Evolutionary conservation across 1,140 invertebrate genomes (phyloP).

Genomic region (Medauroidea extradentata): DNA sequence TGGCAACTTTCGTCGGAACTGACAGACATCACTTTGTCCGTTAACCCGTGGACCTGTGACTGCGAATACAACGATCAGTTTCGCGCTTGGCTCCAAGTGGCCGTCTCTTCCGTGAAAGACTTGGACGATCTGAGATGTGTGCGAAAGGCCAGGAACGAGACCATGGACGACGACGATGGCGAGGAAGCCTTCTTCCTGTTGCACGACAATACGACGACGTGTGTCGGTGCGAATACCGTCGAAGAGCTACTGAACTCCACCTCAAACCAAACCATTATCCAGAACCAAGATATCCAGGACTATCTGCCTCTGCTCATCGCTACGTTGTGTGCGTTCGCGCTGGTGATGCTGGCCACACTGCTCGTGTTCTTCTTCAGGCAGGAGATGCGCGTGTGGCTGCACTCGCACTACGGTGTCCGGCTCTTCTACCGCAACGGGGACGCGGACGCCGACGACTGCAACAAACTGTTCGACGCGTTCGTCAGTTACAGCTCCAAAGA

Average conservation of each 20-base stretch:
- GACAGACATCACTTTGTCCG: conserved; percentile 62
- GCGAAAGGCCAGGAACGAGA: conserved; percentile 57
- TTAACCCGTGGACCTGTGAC: conserved; percentile 84
- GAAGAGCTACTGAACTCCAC: conserved; percentile 32
- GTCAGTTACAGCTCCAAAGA: conserved; percentile 88
- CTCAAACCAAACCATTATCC: conserved; percentile 9
- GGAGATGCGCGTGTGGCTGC: conserved; percentile 80
- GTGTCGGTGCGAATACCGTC: conserved; percentile 23
- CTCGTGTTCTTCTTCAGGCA: conserved; percentile 70
- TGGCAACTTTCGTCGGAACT: conserved; percentile 69
- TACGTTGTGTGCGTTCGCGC: conserved; percentile 63
- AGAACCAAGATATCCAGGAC: conserved; percentile 66
- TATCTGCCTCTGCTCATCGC: conserved; percentile 71
- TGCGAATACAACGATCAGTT: conserved; percentile 77
- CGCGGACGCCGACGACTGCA: conserved; percentile 71
- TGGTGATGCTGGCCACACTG: conserved; percentile 28
- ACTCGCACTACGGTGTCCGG: conserved; percentile 76
- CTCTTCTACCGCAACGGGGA: conserved; percentile 76
- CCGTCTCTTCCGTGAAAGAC: conserved; percentile 58
- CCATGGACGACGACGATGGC: conserved; percentile 46
- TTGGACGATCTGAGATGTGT: conserved; percentile 44
- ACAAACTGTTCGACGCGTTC: conserved; percentile 85
- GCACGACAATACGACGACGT: conserved; percentile 30
- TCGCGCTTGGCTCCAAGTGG: conserved; percentile 68
- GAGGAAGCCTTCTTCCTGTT: conserved; percentile 54